Evolutionary conservation across 1,140 invertebrate species (phyloP).

Genomic region (Ctenoplectra terminalis): DNA sequence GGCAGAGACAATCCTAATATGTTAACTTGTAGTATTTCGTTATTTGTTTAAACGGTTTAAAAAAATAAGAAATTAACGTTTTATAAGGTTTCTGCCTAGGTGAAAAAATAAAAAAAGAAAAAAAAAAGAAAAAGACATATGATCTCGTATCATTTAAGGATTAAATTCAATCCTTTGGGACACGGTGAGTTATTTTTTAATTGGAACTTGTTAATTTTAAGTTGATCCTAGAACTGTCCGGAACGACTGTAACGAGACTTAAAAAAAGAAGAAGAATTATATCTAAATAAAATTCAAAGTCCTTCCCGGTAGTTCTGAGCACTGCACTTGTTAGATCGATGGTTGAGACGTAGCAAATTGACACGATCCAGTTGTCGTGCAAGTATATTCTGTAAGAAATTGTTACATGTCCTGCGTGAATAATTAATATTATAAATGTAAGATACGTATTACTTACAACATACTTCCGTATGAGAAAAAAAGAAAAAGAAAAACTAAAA

Average conservation of each 20-base stretch:
- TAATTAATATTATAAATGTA: conserved; percentile 51
- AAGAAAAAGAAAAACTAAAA: neutral
- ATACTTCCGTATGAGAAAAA: conserved; percentile 13
- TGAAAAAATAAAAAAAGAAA: neutral
- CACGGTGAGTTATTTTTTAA: neutral
- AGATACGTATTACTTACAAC: conserved; percentile 49
- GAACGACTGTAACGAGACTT: neutral
- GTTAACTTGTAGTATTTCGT: neutral
- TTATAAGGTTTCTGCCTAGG: neutral
- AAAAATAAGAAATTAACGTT: neutral
- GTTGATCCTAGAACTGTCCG: conserved; percentile 16
- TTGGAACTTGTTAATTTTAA: conserved; percentile 11
- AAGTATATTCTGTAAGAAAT: conserved; percentile 56
- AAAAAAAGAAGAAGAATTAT: too few species aligned
- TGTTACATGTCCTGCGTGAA: conserved; percentile 54
- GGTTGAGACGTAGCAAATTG: conserved; percentile 48
- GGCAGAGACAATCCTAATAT: conserved; percentile 6
- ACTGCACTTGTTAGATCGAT: conserved; percentile 53
- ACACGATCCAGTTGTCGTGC: conserved; percentile 47
- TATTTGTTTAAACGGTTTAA: neutral
- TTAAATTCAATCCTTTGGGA: conserved; percentile 8
- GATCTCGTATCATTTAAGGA: conserved; percentile 17
- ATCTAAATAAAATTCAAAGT: neutral
- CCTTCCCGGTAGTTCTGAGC: conserved; percentile 35
- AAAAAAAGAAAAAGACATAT: neutral